These are phyloP conservation scores for Steinernema scapterisci DNA, from an alignment of 2,888 invertebrate species.

Conservation along the genomic window DNA sequence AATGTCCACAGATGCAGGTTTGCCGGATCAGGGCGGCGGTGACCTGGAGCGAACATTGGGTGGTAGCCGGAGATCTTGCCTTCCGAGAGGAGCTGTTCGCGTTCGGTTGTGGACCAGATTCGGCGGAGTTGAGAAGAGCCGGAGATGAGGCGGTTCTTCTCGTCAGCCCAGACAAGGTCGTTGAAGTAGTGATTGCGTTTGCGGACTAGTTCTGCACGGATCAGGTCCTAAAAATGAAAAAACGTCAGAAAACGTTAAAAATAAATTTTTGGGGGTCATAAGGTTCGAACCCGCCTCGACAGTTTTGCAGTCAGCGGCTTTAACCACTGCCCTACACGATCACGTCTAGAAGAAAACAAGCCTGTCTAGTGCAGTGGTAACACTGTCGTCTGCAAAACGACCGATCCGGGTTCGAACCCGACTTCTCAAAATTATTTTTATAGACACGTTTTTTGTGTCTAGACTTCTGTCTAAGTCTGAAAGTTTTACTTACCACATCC, in stretches of 20 bases:
- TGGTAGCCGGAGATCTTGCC: constrained; percentile 5
- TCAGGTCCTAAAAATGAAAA: background rate
- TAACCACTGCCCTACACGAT: too few species aligned
- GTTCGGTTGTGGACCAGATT: background rate
- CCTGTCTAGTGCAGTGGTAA: too few species aligned
- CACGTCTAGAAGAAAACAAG: too few species aligned
- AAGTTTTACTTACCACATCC: background rate
- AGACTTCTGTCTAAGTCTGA: too few species aligned
- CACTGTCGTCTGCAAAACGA: too few species aligned
- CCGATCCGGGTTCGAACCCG: too few species aligned
- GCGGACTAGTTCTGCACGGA: constrained; percentile 17
- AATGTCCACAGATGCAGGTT: constrained; percentile 22
- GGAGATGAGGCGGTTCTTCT: background rate
- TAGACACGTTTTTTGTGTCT: too few species aligned
- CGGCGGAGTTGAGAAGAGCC: background rate
- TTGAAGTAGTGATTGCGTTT: constrained; percentile 10
- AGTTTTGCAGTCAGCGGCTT: too few species aligned
- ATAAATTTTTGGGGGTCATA: too few species aligned
- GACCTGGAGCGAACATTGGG: constrained; percentile 6
- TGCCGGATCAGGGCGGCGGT: background rate
- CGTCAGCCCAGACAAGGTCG: constrained; percentile 18
- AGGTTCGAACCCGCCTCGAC: too few species aligned
- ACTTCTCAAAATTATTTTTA: too few species aligned
- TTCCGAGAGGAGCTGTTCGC: background rate
- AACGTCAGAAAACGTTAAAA: too few species aligned